These are phyloP conservation scores for Volucella bombylans DNA, from an alignment of 2,888 invertebrate species.

Conservation along the genomic window DNA sequence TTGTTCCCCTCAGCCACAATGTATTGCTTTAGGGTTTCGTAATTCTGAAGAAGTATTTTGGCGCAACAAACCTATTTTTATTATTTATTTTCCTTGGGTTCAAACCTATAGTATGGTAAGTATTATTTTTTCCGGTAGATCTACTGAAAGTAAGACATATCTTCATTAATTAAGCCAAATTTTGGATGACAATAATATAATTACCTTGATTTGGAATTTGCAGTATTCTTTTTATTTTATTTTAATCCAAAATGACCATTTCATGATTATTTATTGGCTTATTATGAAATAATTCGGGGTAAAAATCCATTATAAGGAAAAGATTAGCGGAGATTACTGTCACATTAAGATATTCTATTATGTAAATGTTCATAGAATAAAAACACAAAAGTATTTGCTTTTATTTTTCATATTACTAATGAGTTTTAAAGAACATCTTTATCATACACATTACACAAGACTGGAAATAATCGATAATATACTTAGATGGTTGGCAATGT, in stretches of 20 bases:
- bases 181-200: constrained; percentile 53
- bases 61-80: constrained; percentile 32
- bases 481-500: too few species aligned
- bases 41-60: constrained; percentile 14
- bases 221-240: constrained; percentile 12
- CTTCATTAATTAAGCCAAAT: constrained; percentile 62
- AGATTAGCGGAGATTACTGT: too few species aligned
- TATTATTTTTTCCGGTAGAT: constrained; percentile 18
- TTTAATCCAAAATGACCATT: constrained; percentile 27
- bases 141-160: constrained; percentile 19
- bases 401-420: too few species aligned
- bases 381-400: too few species aligned
- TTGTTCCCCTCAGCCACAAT: constrained; percentile 22
- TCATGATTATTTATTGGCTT: constrained; percentile 52
- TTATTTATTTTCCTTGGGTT: constrained; percentile 30
- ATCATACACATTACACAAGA: too few species aligned
- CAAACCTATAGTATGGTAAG: background rate
- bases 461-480: too few species aligned
- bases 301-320: too few species aligned
- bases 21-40: constrained; percentile 34
- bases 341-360: too few species aligned
- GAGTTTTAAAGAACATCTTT: too few species aligned
- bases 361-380: too few species aligned
- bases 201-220: constrained; percentile 8
- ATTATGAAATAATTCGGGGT: constrained; percentile 1